phyloP scores from a whole-genome alignment of 2,888 invertebrate species.

The Alcis repandata region DNA sequence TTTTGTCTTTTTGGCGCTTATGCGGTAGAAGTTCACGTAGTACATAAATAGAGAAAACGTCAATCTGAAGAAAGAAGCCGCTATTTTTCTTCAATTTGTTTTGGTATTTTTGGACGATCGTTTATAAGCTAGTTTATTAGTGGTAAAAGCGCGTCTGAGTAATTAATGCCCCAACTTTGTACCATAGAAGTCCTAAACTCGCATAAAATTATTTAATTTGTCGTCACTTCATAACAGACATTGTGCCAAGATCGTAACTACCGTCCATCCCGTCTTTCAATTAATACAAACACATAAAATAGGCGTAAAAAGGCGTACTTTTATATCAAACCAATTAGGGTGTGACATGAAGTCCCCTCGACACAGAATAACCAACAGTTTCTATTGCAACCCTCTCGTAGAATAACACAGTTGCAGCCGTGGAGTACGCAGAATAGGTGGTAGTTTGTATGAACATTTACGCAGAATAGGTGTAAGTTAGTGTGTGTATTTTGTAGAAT shows the following conservation, averaged over 20 bases:
- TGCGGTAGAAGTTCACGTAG: too few species aligned
- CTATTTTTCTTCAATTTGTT: too few species aligned
- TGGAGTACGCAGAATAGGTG: constrained; percentile 4
- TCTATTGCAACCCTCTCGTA: constrained; percentile 13
- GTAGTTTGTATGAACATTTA: background rate
- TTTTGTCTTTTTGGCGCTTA: too few species aligned
- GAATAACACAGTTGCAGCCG: constrained; percentile 2
- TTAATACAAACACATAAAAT: constrained; percentile 71
- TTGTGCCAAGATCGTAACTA: constrained; percentile 44
- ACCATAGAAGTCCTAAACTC: background rate
- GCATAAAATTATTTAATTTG: constrained; percentile 10
- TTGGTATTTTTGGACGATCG: too few species aligned
- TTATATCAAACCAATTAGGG: constrained; percentile 80
- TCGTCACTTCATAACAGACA: constrained; percentile 9
- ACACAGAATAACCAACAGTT: constrained; percentile 13
- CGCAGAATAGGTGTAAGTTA: constrained; percentile 4
- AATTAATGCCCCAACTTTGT: background rate
- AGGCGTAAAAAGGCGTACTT: constrained; percentile 73
- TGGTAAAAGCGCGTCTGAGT: background rate
- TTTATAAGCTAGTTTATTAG: too few species aligned
- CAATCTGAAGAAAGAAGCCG: too few species aligned
- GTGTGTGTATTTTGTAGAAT: constrained; percentile 11
- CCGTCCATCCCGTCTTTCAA: constrained; percentile 63
- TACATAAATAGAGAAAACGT: too few species aligned
- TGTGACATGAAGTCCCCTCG: constrained; percentile 60